These are phyloP conservation scores for Mactromeris polynyma DNA, from an alignment of 2,888 invertebrate genomes.

Conservation along the genomic window DNA sequence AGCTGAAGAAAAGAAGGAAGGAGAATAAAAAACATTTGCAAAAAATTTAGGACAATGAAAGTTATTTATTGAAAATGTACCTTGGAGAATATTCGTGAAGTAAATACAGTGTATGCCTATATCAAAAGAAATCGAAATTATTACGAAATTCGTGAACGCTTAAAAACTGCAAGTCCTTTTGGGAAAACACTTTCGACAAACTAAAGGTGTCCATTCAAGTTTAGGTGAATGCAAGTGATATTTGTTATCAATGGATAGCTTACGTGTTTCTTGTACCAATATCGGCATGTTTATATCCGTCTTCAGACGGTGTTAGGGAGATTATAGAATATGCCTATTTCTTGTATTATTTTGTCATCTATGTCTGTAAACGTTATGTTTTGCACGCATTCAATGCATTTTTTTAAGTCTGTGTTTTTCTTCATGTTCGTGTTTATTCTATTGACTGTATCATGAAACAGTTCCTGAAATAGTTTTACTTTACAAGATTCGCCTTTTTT, in stretches of 20 bases:
- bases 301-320: neutral
- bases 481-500: no score
- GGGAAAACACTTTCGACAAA: neutral
- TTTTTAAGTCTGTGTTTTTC: neutral
- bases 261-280: neutral
- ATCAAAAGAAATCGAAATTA: neutral
- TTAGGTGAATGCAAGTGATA: slow-evolving; percentile 17
- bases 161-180: neutral
- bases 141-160: neutral
- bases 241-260: neutral
- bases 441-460: neutral
- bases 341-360: neutral
- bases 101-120: slow-evolving; percentile 1
- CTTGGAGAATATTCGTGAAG: slow-evolving; percentile 1
- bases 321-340: neutral
- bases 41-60: slow-evolving; percentile 9
- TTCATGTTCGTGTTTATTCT: neutral
- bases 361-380: slow-evolving; percentile 8
- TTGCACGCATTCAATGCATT: slow-evolving; percentile 15
- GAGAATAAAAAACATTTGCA: slow-evolving; percentile 4
- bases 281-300: neutral
- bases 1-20: slow-evolving; percentile 5
- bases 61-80: slow-evolving; percentile 17
- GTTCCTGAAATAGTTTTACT: no score
- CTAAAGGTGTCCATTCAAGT: neutral